Base-by-base conservation (phyloP, 1,140 invertebrate species). In the Megalonaias nervosa region DNA sequence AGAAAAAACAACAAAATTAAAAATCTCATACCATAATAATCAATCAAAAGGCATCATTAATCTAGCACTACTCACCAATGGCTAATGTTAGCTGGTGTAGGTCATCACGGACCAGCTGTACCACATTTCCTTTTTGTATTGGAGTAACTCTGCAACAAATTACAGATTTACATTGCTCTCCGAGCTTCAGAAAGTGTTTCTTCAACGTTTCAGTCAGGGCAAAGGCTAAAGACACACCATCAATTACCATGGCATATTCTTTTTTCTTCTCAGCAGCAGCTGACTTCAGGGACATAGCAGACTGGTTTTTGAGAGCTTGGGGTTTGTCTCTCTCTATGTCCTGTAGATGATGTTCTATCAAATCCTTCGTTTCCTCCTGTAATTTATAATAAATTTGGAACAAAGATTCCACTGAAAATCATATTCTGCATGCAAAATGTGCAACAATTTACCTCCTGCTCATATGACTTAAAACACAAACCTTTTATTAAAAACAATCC, bases 181-280 rank as follows among this genome's bases (percentile, higher is more conserved):
- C 82, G 0, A 90, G 73, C 1, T 81, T 69, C n/a, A 91, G 84
- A 69, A 91, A 91, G 31, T 81, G 75, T 4, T 87, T 69, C 38
- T 88, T 82, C 59, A 19, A 82, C 66, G 38, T 48, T 9, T 48
- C 38, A 48, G 6, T 48, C 38, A 96, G 91, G 83, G 96, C 96
- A 91, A 94, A 97, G 19, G 95, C 95, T 64, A 99, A 91, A 16
- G 97, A 97, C 89, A 96, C 95, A 16, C 97, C 97, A 92, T 99
- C 97, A 5, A 98, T 95, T 12, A 98, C 95, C n/a, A 98, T 91
- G 17, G 96, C 96, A 74, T 87, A 85, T 21, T 85, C 81, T 31
- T 71, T 74, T 17, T 72, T 67, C 94, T 69, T 69, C 21, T 56
- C 75, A 16, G 67, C 78, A 13, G 16, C 74, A 23, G 55, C 55